Evolutionary conservation across 2,888 invertebrate genomes (phyloP).

Genomic region (Periphyllus acericola): DNA sequence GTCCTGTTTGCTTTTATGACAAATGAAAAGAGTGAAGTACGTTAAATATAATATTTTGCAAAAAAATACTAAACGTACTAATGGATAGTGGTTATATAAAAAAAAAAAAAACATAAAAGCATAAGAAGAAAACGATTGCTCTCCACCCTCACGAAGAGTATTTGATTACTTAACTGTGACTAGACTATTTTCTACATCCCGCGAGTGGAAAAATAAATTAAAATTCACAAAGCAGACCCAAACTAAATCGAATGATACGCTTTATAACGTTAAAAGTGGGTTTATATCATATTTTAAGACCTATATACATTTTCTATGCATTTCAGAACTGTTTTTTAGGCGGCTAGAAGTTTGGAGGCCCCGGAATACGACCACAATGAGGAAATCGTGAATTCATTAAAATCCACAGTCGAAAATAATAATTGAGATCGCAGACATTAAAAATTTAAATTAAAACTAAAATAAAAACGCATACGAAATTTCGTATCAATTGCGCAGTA

Average conservation of each 20-base stretch:
- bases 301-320: too few species aligned
- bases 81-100: background rate
- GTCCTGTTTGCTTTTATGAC: conserved; percentile 40
- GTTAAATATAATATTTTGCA: conserved; percentile 19
- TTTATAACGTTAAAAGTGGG: background rate
- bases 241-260: background rate
- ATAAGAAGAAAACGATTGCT: conserved; percentile 17
- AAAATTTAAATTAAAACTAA: too few species aligned
- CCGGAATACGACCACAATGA: too few species aligned
- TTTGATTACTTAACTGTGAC: conserved; percentile 25
- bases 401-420: too few species aligned
- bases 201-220: conserved; percentile 16
- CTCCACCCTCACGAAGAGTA: background rate
- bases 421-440: too few species aligned
- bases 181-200: conserved; percentile 3
- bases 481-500: too few species aligned
- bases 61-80: conserved; percentile 9
- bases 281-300: too few species aligned
- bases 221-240: background rate
- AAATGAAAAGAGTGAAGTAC: conserved; percentile 13
- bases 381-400: too few species aligned
- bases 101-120: background rate
- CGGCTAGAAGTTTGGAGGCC: too few species aligned
- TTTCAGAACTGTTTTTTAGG: too few species aligned
- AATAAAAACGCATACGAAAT: too few species aligned